Conservation (phyloP, 2,888 invertebrate genomes). For the Schrankia costaestrigalis region DNA sequence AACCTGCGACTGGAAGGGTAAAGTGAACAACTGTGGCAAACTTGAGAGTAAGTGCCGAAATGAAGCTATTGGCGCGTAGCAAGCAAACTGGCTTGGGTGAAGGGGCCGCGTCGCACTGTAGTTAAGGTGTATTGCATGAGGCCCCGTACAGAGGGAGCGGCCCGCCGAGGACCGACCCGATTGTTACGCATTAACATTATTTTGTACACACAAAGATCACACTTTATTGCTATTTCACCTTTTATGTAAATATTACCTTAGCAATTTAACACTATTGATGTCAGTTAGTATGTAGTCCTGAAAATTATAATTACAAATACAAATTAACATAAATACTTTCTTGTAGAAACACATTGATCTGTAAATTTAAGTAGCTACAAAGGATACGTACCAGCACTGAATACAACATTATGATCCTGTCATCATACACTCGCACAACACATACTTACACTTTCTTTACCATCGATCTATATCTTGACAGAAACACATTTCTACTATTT, state of each 20-base stretch:
- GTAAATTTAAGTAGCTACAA: no score
- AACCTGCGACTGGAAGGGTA: conserved; percentile 99
- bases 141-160: conserved; percentile 61
- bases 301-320: no score
- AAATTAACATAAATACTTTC: no score
- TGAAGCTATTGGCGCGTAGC: conserved; percentile 73
- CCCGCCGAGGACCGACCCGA: conserved; percentile 49
- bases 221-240: background rate
- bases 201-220: background rate
- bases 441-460: background rate
- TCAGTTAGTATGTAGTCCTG: no score
- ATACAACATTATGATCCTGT: background rate
- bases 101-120: conserved; percentile 78
- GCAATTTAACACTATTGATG: no score
- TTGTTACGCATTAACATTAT: conserved; percentile 58
- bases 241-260: no score
- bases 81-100: conserved; percentile 77
- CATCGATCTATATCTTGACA: conserved; percentile 11
- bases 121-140: conserved; percentile 75
- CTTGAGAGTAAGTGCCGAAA: conserved; percentile 94
- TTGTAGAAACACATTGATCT: no score
- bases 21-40: conserved; percentile 97
- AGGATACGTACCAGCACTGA: no score
- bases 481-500: conserved; percentile 20
- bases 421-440: background rate